phyloP scores from a whole-genome alignment of 2,797 vertebrate genomes.

The Ctenosaura bakeri region DNA sequence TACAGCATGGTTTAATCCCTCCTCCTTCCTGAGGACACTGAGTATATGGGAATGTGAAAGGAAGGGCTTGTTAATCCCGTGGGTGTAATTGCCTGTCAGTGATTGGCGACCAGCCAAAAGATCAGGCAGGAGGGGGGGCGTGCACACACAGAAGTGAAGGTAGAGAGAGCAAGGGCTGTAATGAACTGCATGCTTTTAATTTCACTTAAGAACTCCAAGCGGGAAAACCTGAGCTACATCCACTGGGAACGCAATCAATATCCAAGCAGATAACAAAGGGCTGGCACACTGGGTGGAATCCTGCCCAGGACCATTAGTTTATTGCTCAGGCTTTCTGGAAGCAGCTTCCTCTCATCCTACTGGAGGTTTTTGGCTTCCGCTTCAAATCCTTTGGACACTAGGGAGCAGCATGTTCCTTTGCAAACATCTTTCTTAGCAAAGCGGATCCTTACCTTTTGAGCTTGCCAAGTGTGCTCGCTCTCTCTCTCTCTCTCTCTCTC shows the following conservation, averaged over 20 bases:
- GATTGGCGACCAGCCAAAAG: constrained; percentile 65
- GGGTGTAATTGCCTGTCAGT: constrained; percentile 66
- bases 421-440: constrained; percentile 53
- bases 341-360: constrained; percentile 34
- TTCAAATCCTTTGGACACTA: constrained; percentile 71
- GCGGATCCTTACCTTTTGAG: constrained; percentile 59
- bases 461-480: constrained; percentile 59
- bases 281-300: constrained; percentile 61
- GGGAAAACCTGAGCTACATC: constrained; percentile 75
- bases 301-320: constrained; percentile 70
- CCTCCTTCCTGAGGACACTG: constrained; percentile 61
- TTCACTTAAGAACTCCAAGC: constrained; percentile 76
- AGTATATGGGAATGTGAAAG: constrained; percentile 58
- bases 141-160: constrained; percentile 36
- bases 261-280: constrained; percentile 73
- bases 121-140: constrained; percentile 21
- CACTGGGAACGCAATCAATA: constrained; percentile 75
- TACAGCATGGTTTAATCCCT: constrained; percentile 32
- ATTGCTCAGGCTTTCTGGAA: constrained; percentile 64
- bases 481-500: not conserved
- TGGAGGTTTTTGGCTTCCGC: constrained; percentile 55
- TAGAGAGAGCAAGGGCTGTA: constrained; percentile 41
- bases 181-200: constrained; percentile 77
- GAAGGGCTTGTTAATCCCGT: constrained; percentile 59
- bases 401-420: constrained; percentile 80